Base-by-base conservation (phyloP, 2,797 vertebrate species). In the Discoglossus pictus region DNA sequence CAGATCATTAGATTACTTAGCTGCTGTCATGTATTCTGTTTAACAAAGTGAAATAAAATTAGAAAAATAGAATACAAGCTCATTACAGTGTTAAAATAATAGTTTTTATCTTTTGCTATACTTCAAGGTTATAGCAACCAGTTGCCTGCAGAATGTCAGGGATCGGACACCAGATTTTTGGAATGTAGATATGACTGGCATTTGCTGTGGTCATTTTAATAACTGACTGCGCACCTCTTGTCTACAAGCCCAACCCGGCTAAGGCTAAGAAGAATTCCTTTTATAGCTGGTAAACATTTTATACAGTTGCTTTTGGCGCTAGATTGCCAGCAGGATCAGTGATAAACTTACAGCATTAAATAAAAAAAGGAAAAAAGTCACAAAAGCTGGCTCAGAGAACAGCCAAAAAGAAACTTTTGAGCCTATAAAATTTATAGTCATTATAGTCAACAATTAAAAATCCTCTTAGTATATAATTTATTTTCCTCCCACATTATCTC, bases 141-240 rank as follows among this genome's bases (percentile, higher is more conserved):
- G 64, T 65, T 7, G 58, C 51, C 55, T 2, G 52, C 50, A 61
- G 59, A 75, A 79, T 64, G 74, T 31, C 63, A 46, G 20, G 43
- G 43, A 59, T 55, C 61, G 77, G 81, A 75, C 59, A 35, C 34
- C 1, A 17, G 75, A 75, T 73, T 47, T 2, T 4, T 8, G 74
- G 62, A 15, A 56, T 12, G 74, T 53, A 76, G 72, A 72, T 77
- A 81, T 80, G 70, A 52, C 44, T 52, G 77, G 73, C 31, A 83
- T 82, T 74, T 73, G 70, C 53, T 78, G 66, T 20, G 65, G 73
- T 61, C 68, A 78, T 72, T 64, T 67, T 31, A 43, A 71, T 53
- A 79, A 69, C 75, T 56, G 39, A 13, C 24, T 62, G 43, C 54
- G 60, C 61, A 54, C 46, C 66, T 70, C 51, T 18, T 65, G 72